Percentiles rank a stretch among this genome's conserved stretches.
These are phyloP conservation scores for Caenorhabditis zanzibari DNA, from an alignment of 2,888 invertebrate species.

Conservation along the genomic window DNA sequence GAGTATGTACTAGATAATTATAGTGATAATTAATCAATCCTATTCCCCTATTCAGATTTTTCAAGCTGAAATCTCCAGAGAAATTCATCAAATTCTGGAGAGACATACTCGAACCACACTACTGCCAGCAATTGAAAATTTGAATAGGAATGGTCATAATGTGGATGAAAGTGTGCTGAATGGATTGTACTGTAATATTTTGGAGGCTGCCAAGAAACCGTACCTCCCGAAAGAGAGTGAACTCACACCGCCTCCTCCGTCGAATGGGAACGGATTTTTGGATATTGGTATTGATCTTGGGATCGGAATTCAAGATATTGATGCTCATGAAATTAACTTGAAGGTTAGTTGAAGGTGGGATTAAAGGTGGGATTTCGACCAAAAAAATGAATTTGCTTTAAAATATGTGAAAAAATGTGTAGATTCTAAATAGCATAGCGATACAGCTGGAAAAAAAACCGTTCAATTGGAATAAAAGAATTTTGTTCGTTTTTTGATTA, in stretches of 20 bases:
- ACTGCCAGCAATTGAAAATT: constrained; percentile 82
- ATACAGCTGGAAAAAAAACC: too few species aligned
- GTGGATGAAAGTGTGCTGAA: constrained; percentile 77
- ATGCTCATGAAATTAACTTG: constrained; percentile 55
- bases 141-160: constrained; percentile 79
- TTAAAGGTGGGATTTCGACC: too few species aligned
- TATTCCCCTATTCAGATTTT: constrained; percentile 70
- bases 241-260: constrained; percentile 30
- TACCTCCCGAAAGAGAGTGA: constrained; percentile 60
- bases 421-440: too few species aligned
- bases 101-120: constrained; percentile 80
- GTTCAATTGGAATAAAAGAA: too few species aligned
- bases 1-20: constrained; percentile 65
- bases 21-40: too few species aligned
- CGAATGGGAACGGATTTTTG: constrained; percentile 36
- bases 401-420: too few species aligned
- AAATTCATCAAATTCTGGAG: constrained; percentile 80
- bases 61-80: constrained; percentile 76
- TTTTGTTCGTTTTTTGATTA: too few species aligned
- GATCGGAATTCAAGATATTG: constrained; percentile 24
- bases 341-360: constrained; percentile 42
- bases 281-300: constrained; percentile 15
- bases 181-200: constrained; percentile 75
- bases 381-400: too few species aligned
- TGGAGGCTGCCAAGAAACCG: constrained; percentile 79